A percentile compares a stretch with the other conserved stretches of the same genome.
phyloP scores from a whole-genome alignment of 2,888 invertebrate species.

The Cactoblastis cactorum region DNA sequence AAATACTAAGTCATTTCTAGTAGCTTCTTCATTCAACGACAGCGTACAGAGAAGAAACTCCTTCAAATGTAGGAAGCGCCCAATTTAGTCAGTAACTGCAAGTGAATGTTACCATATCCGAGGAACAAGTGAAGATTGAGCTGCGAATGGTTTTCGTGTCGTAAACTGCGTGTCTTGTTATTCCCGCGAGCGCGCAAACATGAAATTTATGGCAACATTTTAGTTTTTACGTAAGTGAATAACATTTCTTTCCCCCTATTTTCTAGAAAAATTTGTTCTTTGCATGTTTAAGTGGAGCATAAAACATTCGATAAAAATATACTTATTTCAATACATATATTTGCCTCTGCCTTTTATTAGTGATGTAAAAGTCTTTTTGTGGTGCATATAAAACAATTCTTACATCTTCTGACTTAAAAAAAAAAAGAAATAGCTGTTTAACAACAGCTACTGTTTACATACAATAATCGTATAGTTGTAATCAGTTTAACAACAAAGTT shows the following conservation, averaged over 20 bases:
- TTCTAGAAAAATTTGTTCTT: neutral
- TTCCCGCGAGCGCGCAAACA: constrained; percentile 40
- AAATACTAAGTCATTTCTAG: constrained; percentile 38
- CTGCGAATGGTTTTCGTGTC: constrained; percentile 55
- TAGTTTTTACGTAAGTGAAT: constrained; percentile 38
- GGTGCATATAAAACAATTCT: too few relatives aligned
- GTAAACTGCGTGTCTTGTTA: constrained; percentile 67
- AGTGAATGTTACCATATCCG: constrained; percentile 68
- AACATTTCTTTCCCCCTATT: constrained; percentile 11
- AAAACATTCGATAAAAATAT: neutral
- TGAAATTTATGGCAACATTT: constrained; percentile 47
- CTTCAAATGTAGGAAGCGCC: constrained; percentile 54
- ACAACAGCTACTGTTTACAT: too few relatives aligned
- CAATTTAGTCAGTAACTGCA: constrained; percentile 72
- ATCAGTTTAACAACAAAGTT: too few relatives aligned
- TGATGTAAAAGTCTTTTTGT: too few relatives aligned
- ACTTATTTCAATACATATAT: too few relatives aligned
- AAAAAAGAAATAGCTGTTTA: too few relatives aligned
- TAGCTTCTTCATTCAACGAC: constrained; percentile 29
- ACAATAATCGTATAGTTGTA: too few relatives aligned
- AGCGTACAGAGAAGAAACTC: constrained; percentile 37
- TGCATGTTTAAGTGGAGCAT: neutral
- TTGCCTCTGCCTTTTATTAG: too few relatives aligned
- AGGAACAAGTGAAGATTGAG: constrained; percentile 72
- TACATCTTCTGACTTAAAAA: too few relatives aligned